A percentile compares a stretch with the other conserved stretches of the same genome.
phyloP scores from a whole-genome alignment of 2,888 invertebrate species.

The Malthinus flaveolus region DNA sequence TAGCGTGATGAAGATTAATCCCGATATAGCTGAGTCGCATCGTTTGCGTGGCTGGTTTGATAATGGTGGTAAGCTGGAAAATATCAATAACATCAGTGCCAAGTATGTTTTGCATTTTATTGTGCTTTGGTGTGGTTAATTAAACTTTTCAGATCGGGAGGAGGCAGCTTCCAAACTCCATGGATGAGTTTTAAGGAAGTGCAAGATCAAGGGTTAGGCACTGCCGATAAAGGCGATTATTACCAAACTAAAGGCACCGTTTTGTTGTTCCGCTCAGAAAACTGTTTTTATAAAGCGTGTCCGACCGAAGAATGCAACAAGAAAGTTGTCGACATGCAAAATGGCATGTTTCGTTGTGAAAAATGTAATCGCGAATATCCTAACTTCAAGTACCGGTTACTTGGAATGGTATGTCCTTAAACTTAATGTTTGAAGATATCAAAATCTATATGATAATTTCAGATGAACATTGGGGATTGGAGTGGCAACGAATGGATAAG shows the following conservation, averaged over 20 bases:
- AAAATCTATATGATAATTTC: conserved; percentile 39
- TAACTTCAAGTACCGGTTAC: conserved; percentile 83
- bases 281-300: conserved; percentile 90
- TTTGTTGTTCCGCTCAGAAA: conserved; percentile 77
- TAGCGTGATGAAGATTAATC: conserved; percentile 76
- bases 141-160: conserved; percentile 27
- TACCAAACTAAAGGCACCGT: conserved; percentile 79
- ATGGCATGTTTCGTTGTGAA: conserved; percentile 90
- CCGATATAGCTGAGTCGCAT: conserved; percentile 87
- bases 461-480: conserved; percentile 87
- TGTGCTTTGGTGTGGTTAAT: conserved; percentile 1
- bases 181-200: conserved; percentile 81
- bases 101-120: conserved; percentile 49
- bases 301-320: conserved; percentile 90
- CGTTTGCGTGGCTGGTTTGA: conserved; percentile 91
- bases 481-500: conserved; percentile 90
- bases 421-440: background rate
- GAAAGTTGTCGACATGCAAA: conserved; percentile 87
- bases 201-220: conserved; percentile 69
- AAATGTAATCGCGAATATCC: conserved; percentile 87
- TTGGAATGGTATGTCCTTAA: conserved; percentile 71
- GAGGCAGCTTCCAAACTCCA: conserved; percentile 52
- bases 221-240: conserved; percentile 80
- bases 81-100: conserved; percentile 68
- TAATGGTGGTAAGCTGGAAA: conserved; percentile 68